Conservation (phyloP, 92 coral and sea anemone genomes). For the Porites rus region DNA sequence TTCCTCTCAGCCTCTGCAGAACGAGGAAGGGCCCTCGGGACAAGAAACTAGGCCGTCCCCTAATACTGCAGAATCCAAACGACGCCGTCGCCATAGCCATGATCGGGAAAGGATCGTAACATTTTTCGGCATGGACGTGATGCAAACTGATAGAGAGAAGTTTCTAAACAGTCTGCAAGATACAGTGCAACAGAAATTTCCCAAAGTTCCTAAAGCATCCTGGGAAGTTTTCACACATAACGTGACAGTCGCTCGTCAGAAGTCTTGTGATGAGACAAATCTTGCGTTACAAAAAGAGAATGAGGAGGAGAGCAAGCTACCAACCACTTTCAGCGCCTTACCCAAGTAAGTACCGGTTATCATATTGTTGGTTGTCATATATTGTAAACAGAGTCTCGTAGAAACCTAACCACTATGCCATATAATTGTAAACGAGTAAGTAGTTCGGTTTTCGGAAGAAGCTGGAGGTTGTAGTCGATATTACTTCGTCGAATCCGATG, state of each 20-base stretch:
- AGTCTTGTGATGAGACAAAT: conserved; percentile 66
- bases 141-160: conserved; percentile 73
- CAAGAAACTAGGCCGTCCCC: conserved; percentile 44
- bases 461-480: too few relatives aligned
- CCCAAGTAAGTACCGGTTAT: conserved; percentile 1
- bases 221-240: conserved; percentile 92
- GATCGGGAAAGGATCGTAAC: conserved; percentile 67
- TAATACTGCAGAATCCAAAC: conserved; percentile 41
- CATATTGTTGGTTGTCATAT: too few relatives aligned
- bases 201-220: conserved; percentile 87
- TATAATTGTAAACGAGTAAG: too few relatives aligned
- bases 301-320: conserved; percentile 71
- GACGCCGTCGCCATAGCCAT: conserved; percentile 55
- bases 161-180: conserved; percentile 80
- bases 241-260: conserved; percentile 70
- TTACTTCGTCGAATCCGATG: too few relatives aligned
- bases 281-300: conserved; percentile 46
- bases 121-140: conserved; percentile 87
- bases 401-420: too few relatives aligned
- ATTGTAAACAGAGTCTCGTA: too few relatives aligned
- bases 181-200: conserved; percentile 81
- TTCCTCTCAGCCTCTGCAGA: conserved; percentile 47
- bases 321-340: conserved; percentile 68
- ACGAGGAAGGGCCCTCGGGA: conserved; percentile 46
- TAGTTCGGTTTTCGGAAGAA: too few relatives aligned